Conservation (phyloP, 2,888 invertebrate species). For the Strigamia crassipes region DNA sequence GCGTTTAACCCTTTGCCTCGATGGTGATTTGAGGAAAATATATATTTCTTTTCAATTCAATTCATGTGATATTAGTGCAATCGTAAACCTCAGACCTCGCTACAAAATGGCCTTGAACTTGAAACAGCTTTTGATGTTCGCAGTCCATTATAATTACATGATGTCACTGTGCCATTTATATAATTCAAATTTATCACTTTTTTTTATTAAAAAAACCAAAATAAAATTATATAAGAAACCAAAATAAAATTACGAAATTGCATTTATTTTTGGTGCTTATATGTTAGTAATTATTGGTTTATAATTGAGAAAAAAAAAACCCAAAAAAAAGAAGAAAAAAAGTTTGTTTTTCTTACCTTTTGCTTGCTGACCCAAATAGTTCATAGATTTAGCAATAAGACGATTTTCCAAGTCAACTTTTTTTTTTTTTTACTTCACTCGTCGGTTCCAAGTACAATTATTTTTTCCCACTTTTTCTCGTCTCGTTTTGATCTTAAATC, state of each 20-base stretch:
- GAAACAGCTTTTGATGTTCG: background rate
- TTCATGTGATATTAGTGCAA: background rate
- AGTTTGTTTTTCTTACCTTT: slow-evolving; percentile 30
- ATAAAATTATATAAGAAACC: background rate
- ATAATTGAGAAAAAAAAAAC: background rate
- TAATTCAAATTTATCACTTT: too few species aligned
- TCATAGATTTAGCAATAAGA: slow-evolving; percentile 13
- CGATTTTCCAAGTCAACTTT: background rate
- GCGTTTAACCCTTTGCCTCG: background rate
- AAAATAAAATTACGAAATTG: background rate
- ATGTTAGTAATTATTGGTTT: background rate
- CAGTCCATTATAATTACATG: background rate
- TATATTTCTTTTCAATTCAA: background rate
- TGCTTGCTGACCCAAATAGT: background rate
- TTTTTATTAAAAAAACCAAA: background rate
- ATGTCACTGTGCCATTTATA: too few species aligned
- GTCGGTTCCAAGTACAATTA: background rate
- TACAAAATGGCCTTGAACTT: slow-evolving; percentile 29
- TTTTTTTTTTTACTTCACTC: background rate
- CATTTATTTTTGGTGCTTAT: background rate
- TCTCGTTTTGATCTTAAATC: background rate
- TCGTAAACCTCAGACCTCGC: background rate
- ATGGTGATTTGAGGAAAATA: background rate
- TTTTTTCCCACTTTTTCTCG: background rate
- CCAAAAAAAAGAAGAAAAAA: background rate